Evolutionary conservation across 2,113 vertebrate genomes (phyloP), one percentile per base, ranked within the genome.

Genomic region (Prunella himalayana): DNA sequence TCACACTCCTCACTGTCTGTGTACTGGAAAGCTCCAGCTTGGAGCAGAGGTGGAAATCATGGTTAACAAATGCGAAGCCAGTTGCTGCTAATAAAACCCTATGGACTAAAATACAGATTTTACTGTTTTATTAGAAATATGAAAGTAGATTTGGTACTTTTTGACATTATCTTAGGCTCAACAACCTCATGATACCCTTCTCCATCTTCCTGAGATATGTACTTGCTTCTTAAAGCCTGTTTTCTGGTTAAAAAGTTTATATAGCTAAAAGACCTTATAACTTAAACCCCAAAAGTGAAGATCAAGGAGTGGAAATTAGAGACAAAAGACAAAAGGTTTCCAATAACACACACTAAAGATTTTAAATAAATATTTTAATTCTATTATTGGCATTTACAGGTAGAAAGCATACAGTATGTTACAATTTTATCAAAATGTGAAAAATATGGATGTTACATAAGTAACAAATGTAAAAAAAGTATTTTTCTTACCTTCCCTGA

Each of bases 341-440:
- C 56, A 95, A 12, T 64, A 69, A 86, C 68, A 90, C 54, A 94
- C 59, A 84, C 68, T 86, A 95, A 95, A 78, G 93, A 97, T 97
- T 98, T 99, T 99, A 99, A 99, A 99, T 99, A 99, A 99, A 99
- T 99, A 99, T 98, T 99, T 99, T 99, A 99, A 99, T 99, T 99
- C 98, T 99, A 99, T 99, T 99, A 98, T 99, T 99, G 99, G 98
- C 99, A 99, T 99, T 99, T 99, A 99, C 99, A 99, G 97, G 98
- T 99, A 99, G 98, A 99, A 99, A 99, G 99, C 99, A 98, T 99
- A 99, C 99, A 98, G 97, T 99, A 99, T 99, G 99, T 99, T 99
- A 99, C 99, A 99, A 98, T 99, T 99, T 99, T 99, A 99, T 99
- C 99, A 99, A 99, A 98, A 99, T 98, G 99, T 99, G 98, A 98